These are phyloP conservation scores for Tachysurus vachellii DNA, from an alignment of 2,113 vertebrate genomes.

Conservation along the genomic window DNA sequence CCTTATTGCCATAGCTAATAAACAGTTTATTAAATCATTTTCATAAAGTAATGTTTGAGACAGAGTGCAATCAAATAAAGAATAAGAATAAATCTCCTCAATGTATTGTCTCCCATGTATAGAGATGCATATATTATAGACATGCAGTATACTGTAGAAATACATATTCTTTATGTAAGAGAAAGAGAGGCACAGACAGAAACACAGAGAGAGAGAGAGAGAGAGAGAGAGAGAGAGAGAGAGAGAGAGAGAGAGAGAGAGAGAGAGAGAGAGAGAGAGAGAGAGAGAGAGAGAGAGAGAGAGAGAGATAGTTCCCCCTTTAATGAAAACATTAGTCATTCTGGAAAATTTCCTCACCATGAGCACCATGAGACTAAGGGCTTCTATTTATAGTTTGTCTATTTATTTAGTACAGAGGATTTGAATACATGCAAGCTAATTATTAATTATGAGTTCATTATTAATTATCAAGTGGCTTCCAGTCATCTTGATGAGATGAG, in stretches of 20 bases:
- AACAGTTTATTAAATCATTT: slow-evolving; percentile 21
- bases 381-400: slow-evolving; percentile 8
- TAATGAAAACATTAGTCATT: background rate
- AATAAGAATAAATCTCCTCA: slow-evolving; percentile 24
- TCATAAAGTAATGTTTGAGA: slow-evolving; percentile 15
- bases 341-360: background rate
- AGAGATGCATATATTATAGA: background rate
- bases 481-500: background rate
- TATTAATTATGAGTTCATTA: slow-evolving; percentile 2
- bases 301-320: background rate
- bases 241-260: background rate
- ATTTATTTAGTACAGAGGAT: slow-evolving; percentile 24
- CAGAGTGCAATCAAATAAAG: background rate
- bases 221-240: background rate
- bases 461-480: slow-evolving; percentile 16
- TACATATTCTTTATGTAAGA: too few species aligned
- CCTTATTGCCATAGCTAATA: slow-evolving; percentile 33
- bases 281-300: background rate
- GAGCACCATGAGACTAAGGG: background rate
- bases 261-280: background rate
- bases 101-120: background rate
- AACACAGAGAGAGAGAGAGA: background rate
- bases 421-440: slow-evolving; percentile 2
- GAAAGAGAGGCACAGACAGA: background rate
- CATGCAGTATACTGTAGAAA: background rate